Base-by-base conservation (phyloP, 2,797 vertebrate genomes). In the Lepus oiostolus region DNA sequence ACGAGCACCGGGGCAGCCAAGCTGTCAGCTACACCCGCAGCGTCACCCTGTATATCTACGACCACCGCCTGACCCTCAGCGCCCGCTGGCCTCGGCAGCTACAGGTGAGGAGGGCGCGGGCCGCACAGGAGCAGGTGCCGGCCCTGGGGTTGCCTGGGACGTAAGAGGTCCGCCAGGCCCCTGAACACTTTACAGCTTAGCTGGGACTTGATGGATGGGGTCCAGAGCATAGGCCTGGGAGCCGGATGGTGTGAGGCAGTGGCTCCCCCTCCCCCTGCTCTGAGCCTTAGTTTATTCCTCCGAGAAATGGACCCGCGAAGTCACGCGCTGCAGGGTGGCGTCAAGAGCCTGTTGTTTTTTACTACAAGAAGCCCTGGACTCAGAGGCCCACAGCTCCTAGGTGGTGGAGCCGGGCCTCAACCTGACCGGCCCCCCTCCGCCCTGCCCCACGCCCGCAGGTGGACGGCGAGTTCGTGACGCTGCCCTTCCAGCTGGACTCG, bases 1-100 rank as follows among this genome's bases (percentile, higher is more conserved):
- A 99, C 4, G 98, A 98, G 82, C 96, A 98, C 95, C 97, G 98
- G 16, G 98, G 98, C 96, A 98, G 96, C 96, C 98, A 97, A 87
- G 97, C 97, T 0, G 98, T 99, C 95, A 98, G 98, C 84, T 99
- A 98, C 92, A 98, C 98, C 62, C 98, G 86, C 86, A 98, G 97
- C 0, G 97, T 99, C 83, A 98, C 85, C 0, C 58, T 99, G 75
- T 91, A 97, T 7, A 98, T 98, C 65, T 98, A 98, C 21, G 89
- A 71, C 19, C 91, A 96, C 81, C 97, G 79, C 38, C 81, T 99
- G 92, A 97, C 96, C n/a, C 97, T 99, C 90, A 98, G 98, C 91
- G 98, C 98, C 97, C 92, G 97, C 67, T 97, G 98, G 96, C 98
- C 98, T 82, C 75, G 92, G 70, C 95, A 84, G 58, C 97, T 99